A percentile compares a stretch with the other conserved stretches of the same genome.
Conservation (phyloP, 2,113 vertebrate species). For the Helogale parvula region DNA sequence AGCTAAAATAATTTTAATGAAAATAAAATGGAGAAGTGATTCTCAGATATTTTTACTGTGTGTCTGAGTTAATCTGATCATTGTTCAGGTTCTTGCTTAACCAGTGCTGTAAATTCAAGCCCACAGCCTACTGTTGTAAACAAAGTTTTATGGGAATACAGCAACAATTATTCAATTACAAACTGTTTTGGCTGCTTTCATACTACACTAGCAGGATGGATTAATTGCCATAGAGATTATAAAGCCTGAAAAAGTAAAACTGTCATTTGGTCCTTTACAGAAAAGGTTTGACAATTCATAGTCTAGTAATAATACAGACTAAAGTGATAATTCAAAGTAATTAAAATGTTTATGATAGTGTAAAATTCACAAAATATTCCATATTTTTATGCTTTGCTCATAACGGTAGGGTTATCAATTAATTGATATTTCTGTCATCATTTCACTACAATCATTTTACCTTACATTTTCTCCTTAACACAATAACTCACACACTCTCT, state of each 20-base stretch:
- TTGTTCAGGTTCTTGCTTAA: background rate
- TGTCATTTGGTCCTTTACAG: background rate
- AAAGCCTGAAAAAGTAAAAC: background rate
- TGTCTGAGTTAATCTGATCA: background rate
- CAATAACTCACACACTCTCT: background rate
- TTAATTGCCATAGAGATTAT: background rate
- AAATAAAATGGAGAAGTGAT: background rate
- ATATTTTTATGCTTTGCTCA: background rate
- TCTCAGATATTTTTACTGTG: background rate
- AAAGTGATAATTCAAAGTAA: background rate
- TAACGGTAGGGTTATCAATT: background rate
- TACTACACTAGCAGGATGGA: background rate
- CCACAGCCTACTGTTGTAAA: background rate
- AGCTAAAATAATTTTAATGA: background rate
- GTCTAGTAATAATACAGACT: background rate
- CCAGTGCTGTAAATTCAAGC: background rate
- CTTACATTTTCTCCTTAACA: background rate
- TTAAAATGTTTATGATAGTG: background rate
- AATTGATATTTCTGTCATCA: background rate
- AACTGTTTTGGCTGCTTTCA: background rate
- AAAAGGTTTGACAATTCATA: background rate
- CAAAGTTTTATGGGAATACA: background rate
- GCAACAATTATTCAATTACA: background rate
- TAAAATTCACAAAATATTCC: background rate
- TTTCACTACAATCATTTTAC: background rate